Evolutionary conservation across 1,140 invertebrate species (phyloP), one percentile per base, ranked within the genome.

Genomic region (Yoshiicerus persimilis): DNA sequence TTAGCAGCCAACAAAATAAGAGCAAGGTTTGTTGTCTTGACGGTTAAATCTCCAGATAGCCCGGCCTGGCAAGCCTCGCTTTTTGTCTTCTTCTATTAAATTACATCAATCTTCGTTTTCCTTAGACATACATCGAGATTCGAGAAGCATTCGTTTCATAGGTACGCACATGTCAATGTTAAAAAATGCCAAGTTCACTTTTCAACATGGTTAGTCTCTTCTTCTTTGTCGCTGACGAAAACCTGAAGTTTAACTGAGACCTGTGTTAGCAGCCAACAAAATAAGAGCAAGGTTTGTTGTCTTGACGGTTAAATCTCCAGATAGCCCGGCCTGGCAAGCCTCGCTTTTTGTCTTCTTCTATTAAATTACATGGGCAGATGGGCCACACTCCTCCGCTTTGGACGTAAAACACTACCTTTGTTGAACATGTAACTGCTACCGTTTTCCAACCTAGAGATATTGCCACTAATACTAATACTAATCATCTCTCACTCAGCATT

Each of bases 351-450:
- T 70, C 64, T 70, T 70, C 64, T 80, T 20, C 75, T 32, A 80
- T 80, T 80, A 80, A 80, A 80, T 80, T 80, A 80, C 75, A 80
- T 80, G 30, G 75, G 38, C 75, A 80, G 75, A 80, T 80, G 75
- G 30, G 32, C 75, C 30, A 80, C 32, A 32, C 75, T 80, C 75
- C 32, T 77, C 27, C 30, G 38, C 34, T 9, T n/a, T n/a, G 16
- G 47, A 56, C 47, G 47, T n/a, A n/a, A 56, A 56, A 56, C n/a
- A 56, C 47, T n/a, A 27, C 64, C 23, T 4, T 20, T 64, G n/a
- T 25, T 16, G 10, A 25, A 11, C 3, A 10, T 27, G 64, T 30
- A 70, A 70, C 25, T 11, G 13, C 13, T 30, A 70, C 32, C 3
- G 25, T 30, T 11, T 64, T 27, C 23, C 5, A 23, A 11, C 4